These are phyloP conservation scores for Diacarnus erythraeanus DNA, from an alignment of 37 sponge, comb jelly and placozoan species.

Conservation along the genomic window DNA sequence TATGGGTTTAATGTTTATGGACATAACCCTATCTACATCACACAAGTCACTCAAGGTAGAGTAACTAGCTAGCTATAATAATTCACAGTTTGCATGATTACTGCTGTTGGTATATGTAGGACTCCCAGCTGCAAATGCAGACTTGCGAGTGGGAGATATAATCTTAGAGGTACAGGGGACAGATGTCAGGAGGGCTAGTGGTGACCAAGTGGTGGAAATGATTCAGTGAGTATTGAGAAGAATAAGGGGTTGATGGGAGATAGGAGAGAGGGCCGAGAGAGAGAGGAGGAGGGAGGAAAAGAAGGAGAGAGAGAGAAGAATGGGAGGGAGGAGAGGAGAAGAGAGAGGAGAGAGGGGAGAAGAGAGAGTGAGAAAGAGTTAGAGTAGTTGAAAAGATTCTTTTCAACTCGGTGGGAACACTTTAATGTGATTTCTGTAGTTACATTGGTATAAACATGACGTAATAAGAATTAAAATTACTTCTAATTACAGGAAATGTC, in stretches of 20 bases:
- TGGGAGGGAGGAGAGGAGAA: neutral
- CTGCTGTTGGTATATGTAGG: slow-evolving; percentile 27
- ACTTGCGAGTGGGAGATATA: slow-evolving; percentile 41
- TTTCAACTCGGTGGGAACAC: no score
- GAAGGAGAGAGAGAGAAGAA: neutral
- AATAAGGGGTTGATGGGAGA: neutral
- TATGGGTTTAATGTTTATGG: slow-evolving; percentile 68
- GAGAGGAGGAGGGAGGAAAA: slow-evolving; percentile 1
- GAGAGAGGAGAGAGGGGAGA: neutral
- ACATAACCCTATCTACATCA: slow-evolving; percentile 56
- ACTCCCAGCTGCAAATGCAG: slow-evolving; percentile 44
- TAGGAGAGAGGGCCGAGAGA: neutral
- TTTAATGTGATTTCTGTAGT: no score
- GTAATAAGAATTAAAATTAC: no score
- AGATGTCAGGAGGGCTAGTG: slow-evolving; percentile 49
- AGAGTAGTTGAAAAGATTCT: neutral
- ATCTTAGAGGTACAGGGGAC: slow-evolving; percentile 57
- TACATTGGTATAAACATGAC: no score
- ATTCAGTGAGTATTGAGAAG: slow-evolving; percentile 1
- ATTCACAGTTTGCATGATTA: neutral
- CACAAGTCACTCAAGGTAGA: slow-evolving; percentile 45
- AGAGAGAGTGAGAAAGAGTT: slow-evolving; percentile 3
- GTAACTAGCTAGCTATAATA: neutral
- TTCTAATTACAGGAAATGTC: slow-evolving; percentile 37
- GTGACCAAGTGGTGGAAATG: slow-evolving; percentile 28